Base-by-base conservation (phyloP, 2,888 invertebrate species). In the Schrankia costaestrigalis region DNA sequence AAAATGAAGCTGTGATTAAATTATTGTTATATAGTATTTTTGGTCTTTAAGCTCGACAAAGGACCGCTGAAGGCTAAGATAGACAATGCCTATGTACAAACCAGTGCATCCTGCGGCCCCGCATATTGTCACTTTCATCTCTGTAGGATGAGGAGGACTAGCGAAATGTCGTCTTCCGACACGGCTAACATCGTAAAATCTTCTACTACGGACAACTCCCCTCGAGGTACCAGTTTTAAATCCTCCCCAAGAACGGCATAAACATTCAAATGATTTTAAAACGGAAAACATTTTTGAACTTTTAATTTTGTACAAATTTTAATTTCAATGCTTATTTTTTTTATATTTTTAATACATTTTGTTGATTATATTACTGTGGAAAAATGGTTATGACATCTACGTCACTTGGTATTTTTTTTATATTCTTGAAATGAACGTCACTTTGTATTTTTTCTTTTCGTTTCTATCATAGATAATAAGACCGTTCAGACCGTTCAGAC, bases 111-210 rank as follows among this genome's bases (percentile, higher is more conserved):
- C 89, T 21, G 78, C 83, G 7, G 90, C 90, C 1, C 90, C 90
- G 35, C 90, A 80, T 21, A 90, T 76, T 4, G 90, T 86, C 6
- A 90, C 79, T 60, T 90, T 90, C 85, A 90, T 78, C 1, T 83
- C 86, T 19, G 46, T 29, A n/a, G 81, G 71, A 31, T 72, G 70
- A 1, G 71, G 71, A 39, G 81, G 71, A 31, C 73, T 70, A 1
- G 71, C 72, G 39, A 75, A 71, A 40, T 79, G 77, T 2, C 18
- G 15, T 6, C 34, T 35, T 18, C 21, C 38, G 21, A 33, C 35
- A 28, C 29, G n/a, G 11, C 11, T n/a, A n/a, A n/a, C 23, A 0
- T 31, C 18, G 25, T 24, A 19, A 3, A 25, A 14, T 12, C 25
- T 32, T 1, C 24, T 11, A 23, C 21, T 28, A 17, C 23, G 23